Base-by-base conservation (phyloP, 2,113 vertebrate species). In the Hepsetus odoe region DNA sequence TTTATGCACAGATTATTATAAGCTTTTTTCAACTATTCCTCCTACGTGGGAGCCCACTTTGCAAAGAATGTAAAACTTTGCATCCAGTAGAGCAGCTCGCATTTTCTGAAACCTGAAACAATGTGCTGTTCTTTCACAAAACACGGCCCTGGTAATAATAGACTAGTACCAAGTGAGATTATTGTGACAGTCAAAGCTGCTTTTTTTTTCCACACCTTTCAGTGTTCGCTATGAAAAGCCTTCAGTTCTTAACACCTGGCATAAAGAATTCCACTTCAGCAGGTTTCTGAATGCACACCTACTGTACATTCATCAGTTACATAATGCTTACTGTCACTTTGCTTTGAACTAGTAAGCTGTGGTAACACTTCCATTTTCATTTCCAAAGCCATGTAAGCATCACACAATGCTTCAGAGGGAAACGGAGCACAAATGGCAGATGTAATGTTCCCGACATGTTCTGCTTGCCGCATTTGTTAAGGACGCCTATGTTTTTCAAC, bases 161-260 rank as follows among this genome's bases (percentile, higher is more conserved):
- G n/a, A 24, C 7, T 13, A 55, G 51, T 22, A 11, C 24, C 24
- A 20, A 10, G 51, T 55, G 51, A 16, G 51, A 4, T 42, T 67
- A 44, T 67, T 67, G 42, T 67, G 38, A 67, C 65, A 67, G 30
- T 35, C 65, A 42, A 13, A 67, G 65, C 42, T 26, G 22, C 42
- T 67, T 65, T 26, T 38, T 44, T 24, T 26, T 38, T 44, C 14
- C 24, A 67, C 51, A 55, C 51, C 51, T 55, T 55, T 24, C 18
- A 22, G n/a, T 7, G 1, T 53, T 40, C 14, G 13, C 0, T 2
- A 24, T 49, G 22, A 66, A 42, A 40, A 66, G 4, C 20, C 16
- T 33, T 35, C 16, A n/a, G 62, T 66, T 66, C 14, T 20, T 13
- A 40, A 24, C 38, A 42, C 40, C 35, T 66, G 14, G 40, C 38